Percentiles rank a stretch among this genome's conserved stretches.
Evolutionary conservation across 2,113 vertebrate genomes (phyloP).

Genomic region (Phalacrocorax carbo): DNA sequence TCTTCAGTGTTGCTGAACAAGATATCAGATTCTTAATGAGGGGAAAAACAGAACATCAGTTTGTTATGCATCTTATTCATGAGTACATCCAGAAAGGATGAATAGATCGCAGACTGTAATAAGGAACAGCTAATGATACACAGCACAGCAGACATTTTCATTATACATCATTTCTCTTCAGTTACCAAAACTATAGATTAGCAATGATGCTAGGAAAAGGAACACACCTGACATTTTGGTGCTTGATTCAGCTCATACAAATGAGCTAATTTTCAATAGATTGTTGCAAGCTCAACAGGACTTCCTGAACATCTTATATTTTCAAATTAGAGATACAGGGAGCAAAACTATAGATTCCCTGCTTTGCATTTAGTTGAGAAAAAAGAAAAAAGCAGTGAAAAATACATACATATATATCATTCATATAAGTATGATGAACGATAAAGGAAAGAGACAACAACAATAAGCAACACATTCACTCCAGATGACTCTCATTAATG

Average conservation of each 20-base stretch:
- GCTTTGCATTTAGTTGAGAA: neutral
- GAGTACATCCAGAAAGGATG: slow-evolving; percentile 55
- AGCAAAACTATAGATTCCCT: neutral
- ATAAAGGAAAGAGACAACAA: neutral
- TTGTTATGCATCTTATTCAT: slow-evolving; percentile 59
- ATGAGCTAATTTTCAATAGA: slow-evolving; percentile 45
- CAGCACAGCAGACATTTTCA: slow-evolving; percentile 50
- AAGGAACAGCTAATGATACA: slow-evolving; percentile 62
- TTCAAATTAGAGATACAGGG: neutral
- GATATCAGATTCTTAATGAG: slow-evolving; percentile 51
- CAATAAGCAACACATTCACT: neutral
- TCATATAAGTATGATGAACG: neutral
- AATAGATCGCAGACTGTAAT: slow-evolving; percentile 71
- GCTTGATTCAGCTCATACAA: slow-evolving; percentile 40
- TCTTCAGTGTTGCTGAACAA: slow-evolving; percentile 50
- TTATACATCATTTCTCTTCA: slow-evolving; percentile 52
- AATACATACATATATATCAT: neutral
- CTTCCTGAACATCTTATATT: slow-evolving; percentile 8
- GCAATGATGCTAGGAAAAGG: neutral
- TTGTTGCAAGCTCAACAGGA: slow-evolving; percentile 24
- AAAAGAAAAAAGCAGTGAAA: neutral
- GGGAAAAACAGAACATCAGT: slow-evolving; percentile 42
- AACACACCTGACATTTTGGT: slow-evolving; percentile 54
- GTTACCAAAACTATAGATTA: slow-evolving; percentile 27
- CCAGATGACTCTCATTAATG: neutral